Percentiles rank a stretch among this genome's conserved stretches.
Evolutionary conservation across 2,888 invertebrate genomes (phyloP).

Genomic region (Caenorhabditis sp.): DNA sequence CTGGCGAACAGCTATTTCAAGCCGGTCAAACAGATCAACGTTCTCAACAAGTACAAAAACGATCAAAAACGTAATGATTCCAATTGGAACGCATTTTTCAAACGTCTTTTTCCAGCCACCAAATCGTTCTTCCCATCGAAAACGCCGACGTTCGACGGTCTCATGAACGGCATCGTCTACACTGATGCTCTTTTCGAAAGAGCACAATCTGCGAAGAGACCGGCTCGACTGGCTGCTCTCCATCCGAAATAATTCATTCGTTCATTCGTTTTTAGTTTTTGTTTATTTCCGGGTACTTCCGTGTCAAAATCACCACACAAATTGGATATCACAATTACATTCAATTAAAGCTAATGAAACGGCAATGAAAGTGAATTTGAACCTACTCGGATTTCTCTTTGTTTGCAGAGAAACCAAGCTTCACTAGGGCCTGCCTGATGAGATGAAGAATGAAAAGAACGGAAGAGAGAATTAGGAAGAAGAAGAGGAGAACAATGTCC

Average conservation of each 20-base stretch:
- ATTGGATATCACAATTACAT: constrained; percentile 1
- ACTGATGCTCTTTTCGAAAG: constrained; percentile 72
- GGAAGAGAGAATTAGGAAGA: constrained; percentile 8
- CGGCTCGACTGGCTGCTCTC: constrained; percentile 60
- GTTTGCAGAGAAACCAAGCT: constrained; percentile 47
- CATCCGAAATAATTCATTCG: constrained; percentile 31
- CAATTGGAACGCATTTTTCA: too few relatives aligned
- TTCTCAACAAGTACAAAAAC: constrained; percentile 83
- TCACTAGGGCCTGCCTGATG: constrained; percentile 13
- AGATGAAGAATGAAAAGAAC: not conserved
- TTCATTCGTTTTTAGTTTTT: not conserved
- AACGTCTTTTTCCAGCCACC: constrained; percentile 28
- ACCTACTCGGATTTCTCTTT: constrained; percentile 47
- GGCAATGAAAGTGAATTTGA: not conserved
- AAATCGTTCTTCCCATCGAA: constrained; percentile 68
- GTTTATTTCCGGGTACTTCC: constrained; percentile 5
- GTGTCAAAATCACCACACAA: not conserved
- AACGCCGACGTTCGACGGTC: constrained; percentile 70
- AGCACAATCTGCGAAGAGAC: constrained; percentile 55
- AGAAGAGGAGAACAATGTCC: constrained; percentile 28
- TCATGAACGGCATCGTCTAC: constrained; percentile 78
- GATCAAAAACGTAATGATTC: constrained; percentile 78
- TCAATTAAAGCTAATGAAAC: constrained; percentile 1
- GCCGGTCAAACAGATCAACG: constrained; percentile 83
- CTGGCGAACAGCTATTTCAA: constrained; percentile 86